phyloP scores from a whole-genome alignment of 2,888 invertebrate species.

The Cryptocephalus primarius region DNA sequence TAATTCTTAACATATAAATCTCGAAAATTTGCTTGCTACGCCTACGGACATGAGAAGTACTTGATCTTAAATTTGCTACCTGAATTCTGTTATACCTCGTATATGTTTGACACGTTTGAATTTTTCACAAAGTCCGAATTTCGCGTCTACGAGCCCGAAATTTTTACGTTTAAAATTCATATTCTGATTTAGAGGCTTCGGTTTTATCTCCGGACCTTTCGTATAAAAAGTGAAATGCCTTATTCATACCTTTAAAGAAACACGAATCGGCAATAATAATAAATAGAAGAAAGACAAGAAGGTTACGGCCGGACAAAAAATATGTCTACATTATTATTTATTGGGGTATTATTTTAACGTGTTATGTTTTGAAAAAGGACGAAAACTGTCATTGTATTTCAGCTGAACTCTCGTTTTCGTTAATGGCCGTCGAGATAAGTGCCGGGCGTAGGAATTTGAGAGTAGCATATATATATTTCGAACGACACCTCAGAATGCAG shows the following conservation, averaged over 20 bases:
- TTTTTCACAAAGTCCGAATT: too few species aligned
- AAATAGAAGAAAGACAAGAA: conserved; percentile 7
- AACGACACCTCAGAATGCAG: conserved; percentile 33
- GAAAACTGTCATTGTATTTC: conserved; percentile 22
- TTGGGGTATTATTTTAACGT: conserved; percentile 16
- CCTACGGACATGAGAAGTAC: too few species aligned
- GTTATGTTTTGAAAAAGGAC: conserved; percentile 18
- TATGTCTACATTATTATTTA: conserved; percentile 17
- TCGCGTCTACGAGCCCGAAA: background rate
- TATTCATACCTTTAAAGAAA: conserved; percentile 1
- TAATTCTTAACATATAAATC: too few species aligned
- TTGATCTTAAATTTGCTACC: too few species aligned
- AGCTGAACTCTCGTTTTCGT: conserved; percentile 29
- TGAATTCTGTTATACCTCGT: too few species aligned
- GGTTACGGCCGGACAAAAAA: conserved; percentile 7
- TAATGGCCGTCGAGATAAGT: conserved; percentile 30
- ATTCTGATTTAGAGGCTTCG: background rate
- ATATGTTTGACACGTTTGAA: too few species aligned
- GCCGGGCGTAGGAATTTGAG: conserved; percentile 26
- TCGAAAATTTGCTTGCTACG: too few species aligned
- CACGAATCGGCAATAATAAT: conserved; percentile 12
- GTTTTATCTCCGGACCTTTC: background rate
- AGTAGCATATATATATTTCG: conserved; percentile 31
- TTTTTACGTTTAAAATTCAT: background rate
- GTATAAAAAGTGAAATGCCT: too few species aligned